Percentiles rank a stretch among this genome's conserved stretches.
Evolutionary conservation across 2,797 vertebrate species (phyloP).

Genomic region (Platalea minor): DNA sequence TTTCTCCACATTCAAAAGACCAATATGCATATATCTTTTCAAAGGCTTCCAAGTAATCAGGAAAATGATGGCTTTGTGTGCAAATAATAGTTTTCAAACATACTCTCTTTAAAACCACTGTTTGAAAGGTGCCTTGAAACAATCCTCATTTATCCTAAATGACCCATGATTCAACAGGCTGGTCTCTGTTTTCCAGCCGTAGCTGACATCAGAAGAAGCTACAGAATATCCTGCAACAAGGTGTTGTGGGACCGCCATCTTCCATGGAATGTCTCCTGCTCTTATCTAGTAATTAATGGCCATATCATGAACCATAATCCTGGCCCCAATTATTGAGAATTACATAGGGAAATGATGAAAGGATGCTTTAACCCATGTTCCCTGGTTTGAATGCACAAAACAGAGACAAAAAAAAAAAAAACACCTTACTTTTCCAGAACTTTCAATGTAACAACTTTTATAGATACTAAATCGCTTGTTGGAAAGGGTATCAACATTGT

Average conservation of each 20-base stretch:
- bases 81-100: not conserved
- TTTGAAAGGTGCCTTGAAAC: not conserved
- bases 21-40: not conserved
- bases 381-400: not conserved
- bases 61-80: not conserved
- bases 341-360: not conserved
- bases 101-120: not conserved
- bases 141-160: not conserved
- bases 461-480: not conserved
- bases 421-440: not conserved
- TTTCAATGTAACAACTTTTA: not conserved
- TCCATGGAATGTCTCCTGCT: not conserved
- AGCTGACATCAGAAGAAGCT: not conserved
- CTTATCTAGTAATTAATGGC: not conserved
- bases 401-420: fast-evolving
- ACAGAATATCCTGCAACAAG: not conserved
- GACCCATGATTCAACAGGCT: not conserved
- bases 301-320: not conserved
- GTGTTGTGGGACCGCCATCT: not conserved
- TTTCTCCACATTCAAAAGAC: not conserved
- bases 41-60: not conserved
- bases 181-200: not conserved
- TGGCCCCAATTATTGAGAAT: not conserved
- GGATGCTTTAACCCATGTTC: not conserved
- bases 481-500: not conserved